Percentiles rank a stretch among this genome's conserved stretches.
Evolutionary conservation across 2,797 vertebrate species (phyloP).

Genomic region (Chrysocyon brachyurus): DNA sequence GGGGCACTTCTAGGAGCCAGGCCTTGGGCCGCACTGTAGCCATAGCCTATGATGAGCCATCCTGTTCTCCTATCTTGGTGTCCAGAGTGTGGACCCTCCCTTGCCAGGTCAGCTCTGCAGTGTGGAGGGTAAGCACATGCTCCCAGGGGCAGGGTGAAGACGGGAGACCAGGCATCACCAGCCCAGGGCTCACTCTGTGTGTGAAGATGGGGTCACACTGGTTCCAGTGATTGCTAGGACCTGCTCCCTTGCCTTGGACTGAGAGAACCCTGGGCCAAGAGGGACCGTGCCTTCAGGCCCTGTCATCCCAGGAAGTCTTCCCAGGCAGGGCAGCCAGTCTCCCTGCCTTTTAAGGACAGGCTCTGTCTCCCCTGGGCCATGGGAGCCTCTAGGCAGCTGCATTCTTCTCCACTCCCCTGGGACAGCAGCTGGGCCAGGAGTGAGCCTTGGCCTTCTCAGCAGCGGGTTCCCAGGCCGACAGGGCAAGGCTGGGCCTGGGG

Average conservation of each 20-base stretch:
- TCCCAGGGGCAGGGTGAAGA: neutral
- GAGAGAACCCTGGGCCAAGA: neutral
- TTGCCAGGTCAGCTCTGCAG: neutral
- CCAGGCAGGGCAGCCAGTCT: neutral
- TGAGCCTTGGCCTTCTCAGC: neutral
- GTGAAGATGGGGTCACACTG: neutral
- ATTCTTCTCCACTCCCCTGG: constrained; percentile 37
- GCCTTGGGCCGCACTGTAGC: neutral
- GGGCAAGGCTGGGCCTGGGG: neutral
- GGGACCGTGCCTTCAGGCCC: neutral
- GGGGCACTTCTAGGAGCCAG: neutral
- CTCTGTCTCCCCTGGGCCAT: constrained; percentile 6
- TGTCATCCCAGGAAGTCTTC: constrained; percentile 54
- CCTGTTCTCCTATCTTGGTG: neutral
- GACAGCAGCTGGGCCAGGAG: neutral
- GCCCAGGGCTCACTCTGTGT: neutral
- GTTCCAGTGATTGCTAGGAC: neutral
- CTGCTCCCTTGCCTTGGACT: neutral
- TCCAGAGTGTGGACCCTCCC: neutral
- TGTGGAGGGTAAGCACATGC: neutral
- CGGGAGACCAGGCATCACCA: neutral
- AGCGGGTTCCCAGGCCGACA: neutral
- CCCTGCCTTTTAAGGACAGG: constrained; percentile 77
- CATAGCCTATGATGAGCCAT: fast-evolving
- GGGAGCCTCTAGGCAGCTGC: neutral